Percentiles rank a stretch among this genome's conserved stretches.
These are phyloP conservation scores for Montifringilla adamsi DNA, from an alignment of 2,113 vertebrate genomes.

Conservation along the genomic window DNA sequence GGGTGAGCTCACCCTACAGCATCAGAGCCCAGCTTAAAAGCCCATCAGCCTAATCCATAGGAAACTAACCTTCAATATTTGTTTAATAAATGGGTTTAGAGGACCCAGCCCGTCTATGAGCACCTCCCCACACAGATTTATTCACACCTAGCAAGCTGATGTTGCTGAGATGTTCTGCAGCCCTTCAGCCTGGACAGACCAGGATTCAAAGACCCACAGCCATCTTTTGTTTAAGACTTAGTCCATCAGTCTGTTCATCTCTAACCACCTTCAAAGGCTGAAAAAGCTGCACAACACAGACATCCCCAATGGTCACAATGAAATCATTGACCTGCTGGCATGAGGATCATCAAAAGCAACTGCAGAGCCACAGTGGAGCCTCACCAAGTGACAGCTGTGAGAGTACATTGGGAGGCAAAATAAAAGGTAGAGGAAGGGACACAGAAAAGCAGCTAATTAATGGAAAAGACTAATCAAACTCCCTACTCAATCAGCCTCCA, in stretches of 20 bases:
- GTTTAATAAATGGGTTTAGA: background rate
- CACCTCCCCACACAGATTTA: background rate
- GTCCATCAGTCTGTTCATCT: background rate
- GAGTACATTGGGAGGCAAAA: background rate
- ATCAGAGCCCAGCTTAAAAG: constrained; percentile 34
- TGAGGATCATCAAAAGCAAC: background rate
- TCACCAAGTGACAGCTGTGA: background rate
- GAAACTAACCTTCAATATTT: constrained; percentile 19
- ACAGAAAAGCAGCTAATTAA: constrained; percentile 1
- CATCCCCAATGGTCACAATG: background rate
- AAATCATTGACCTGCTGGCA: background rate
- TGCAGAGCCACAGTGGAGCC: background rate
- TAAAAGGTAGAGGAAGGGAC: background rate
- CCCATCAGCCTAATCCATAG: constrained; percentile 18
- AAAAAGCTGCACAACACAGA: background rate
- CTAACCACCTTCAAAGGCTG: background rate
- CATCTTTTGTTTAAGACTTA: background rate
- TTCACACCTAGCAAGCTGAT: background rate
- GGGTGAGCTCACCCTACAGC: constrained; percentile 43
- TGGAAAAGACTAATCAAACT: background rate
- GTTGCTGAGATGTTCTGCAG: background rate
- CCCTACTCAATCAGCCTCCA: background rate
- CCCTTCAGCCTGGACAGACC: background rate
- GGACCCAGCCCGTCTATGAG: background rate
- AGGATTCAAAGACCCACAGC: background rate